phyloP scores from a whole-genome alignment of 2,888 invertebrate species.

The Tryphoninae sp. region DNA sequence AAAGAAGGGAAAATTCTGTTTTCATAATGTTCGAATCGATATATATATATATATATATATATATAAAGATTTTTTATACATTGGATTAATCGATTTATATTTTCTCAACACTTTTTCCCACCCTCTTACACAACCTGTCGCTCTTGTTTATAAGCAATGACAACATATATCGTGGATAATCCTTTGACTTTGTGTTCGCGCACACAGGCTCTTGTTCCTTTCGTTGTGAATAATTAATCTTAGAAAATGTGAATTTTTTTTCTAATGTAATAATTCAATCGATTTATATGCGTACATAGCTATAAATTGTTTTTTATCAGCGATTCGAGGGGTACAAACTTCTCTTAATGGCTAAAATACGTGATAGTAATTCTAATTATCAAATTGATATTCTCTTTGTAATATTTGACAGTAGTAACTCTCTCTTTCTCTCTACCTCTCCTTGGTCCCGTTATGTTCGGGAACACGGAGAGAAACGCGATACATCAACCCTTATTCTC shows the following conservation, averaged over 20 bases:
- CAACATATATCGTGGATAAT: conserved; percentile 44
- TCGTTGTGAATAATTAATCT: neutral
- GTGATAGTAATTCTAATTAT: conserved; percentile 40
- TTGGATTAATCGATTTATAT: conserved; percentile 26
- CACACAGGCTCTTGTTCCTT: neutral
- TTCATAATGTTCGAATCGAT: too few species aligned
- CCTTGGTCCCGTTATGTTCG: conserved; percentile 23
- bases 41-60: too few species aligned
- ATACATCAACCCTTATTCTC: conserved; percentile 55
- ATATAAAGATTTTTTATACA: neutral
- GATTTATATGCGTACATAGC: neutral
- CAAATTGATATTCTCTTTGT: conserved; percentile 47
- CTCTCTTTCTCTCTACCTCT: conserved; percentile 8
- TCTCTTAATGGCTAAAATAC: conserved; percentile 4
- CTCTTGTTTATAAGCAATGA: conserved; percentile 6
- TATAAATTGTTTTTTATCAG: neutral
- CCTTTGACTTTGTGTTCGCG: conserved; percentile 24
- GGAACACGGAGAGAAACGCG: conserved; percentile 36
- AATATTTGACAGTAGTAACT: neutral
- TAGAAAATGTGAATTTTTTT: neutral
- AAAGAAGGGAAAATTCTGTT: neutral
- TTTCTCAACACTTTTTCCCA: neutral
- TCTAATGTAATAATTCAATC: conserved; percentile 15
- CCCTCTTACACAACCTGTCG: neutral
- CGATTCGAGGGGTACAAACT: neutral